Evolutionary conservation across 1,140 invertebrate species (phyloP).

Genomic region (Stegodyphus mimosarum): DNA sequence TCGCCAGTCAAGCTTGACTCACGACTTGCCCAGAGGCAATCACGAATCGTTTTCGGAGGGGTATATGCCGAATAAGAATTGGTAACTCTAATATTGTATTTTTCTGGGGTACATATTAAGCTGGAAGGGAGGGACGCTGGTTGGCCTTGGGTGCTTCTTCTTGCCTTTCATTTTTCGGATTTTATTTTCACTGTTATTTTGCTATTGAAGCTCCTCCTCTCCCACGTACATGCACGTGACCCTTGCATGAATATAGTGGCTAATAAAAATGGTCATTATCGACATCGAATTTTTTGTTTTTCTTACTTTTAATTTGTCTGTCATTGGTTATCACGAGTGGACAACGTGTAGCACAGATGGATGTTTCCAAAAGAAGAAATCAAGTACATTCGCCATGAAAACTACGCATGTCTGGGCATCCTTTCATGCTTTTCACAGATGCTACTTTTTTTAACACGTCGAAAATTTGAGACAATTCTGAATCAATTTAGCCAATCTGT

Average conservation of each 20-base stretch:
- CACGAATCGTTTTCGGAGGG: slow-evolving; percentile 20
- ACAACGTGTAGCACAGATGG: no score
- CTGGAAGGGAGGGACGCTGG: neutral
- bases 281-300: neutral
- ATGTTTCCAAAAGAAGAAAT: no score
- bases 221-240: slow-evolving; percentile 38
- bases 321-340: no score
- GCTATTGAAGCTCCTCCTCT: slow-evolving; percentile 12
- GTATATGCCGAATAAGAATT: slow-evolving; percentile 20
- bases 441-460: no score
- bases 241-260: neutral
- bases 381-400: no score
- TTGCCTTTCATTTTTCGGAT: neutral
- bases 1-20: slow-evolving; percentile 13
- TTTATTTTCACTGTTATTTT: slow-evolving; percentile 19
- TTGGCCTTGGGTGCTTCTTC: slow-evolving; percentile 20
- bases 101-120: slow-evolving; percentile 18
- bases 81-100: slow-evolving; percentile 40
- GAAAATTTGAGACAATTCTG: no score
- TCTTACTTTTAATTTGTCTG: neutral
- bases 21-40: slow-evolving; percentile 21
- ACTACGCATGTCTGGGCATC: no score
- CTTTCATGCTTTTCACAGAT: no score
- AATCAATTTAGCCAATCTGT: no score
- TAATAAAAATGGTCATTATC: slow-evolving; percentile 46